Evolutionary conservation across 2,113 vertebrate species (phyloP), one percentile per base, ranked within the genome.

Genomic region (Symphodus melops): DNA sequence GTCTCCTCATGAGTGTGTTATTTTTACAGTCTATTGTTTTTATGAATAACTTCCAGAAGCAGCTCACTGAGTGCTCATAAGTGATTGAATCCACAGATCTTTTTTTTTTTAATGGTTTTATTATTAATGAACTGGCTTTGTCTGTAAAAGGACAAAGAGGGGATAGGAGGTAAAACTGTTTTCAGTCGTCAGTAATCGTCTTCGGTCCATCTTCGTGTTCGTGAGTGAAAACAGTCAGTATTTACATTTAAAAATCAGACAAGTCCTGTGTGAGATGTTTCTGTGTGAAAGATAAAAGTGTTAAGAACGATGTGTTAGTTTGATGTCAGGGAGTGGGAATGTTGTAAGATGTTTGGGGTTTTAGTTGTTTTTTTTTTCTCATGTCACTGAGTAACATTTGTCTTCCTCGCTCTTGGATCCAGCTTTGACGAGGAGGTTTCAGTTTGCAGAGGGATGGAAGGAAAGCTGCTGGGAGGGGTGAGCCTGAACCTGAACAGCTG

Each of bases 361-460:
- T 17, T 48, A 17, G 2, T 5, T 4, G 19, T 48, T 48, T 48
- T 48, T 48, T 48, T 9, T 21, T 11, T 23, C 3, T 21, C 54
- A 39, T 0, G 8, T 33, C 56, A 6, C 39, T 2, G 49, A 19
- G 52, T 17, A 28, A 17, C 11, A 19, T 37, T n/a, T 19, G 9
- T 46, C 44, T 67, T 54, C 52, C 21, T 66, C 17, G n/a, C 46
- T 59, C 66, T 57, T 33, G 62, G 42, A 46, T 57, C 66, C 70
- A 28, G 39, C 3, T 23, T 51, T 44, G 55, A 25, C 0, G 33
- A 14, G 12, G 33, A 4, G 37, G 9, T 1, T 48, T 82, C 94
- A 96, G 93, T 96, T 96, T 81, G 95, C 94, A 79, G 95, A 85
- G 55, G 95, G 94, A 73, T 96, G 95, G 91, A 94, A 96, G 87